Percentiles rank a stretch among this genome's conserved stretches.
Evolutionary conservation across 2,888 invertebrate genomes (phyloP).

Genomic region (Tipula confusa): DNA sequence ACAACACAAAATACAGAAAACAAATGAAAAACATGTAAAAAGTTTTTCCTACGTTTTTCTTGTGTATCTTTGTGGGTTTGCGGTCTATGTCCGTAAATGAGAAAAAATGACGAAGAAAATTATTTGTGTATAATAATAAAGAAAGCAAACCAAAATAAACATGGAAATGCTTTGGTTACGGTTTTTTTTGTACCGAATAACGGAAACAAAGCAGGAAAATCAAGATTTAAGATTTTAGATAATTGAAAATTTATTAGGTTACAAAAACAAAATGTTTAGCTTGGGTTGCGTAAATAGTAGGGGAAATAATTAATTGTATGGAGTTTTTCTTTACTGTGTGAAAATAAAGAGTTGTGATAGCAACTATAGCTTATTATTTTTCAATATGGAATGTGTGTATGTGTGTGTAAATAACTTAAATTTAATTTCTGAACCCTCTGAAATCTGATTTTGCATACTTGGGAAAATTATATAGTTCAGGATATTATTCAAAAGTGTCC

Average conservation of each 20-base stretch:
- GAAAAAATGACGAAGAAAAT: not conserved
- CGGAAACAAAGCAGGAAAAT: slow-evolving; percentile 16
- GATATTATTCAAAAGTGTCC: too few relatives aligned
- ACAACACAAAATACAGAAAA: not conserved
- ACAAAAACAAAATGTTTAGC: not conserved
- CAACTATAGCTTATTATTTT: too few relatives aligned
- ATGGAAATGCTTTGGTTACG: not conserved
- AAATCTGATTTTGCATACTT: too few relatives aligned
- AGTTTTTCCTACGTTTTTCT: not conserved
- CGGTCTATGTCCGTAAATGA: not conserved
- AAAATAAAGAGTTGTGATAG: too few relatives aligned
- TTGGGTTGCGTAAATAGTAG: not conserved
- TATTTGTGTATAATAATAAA: not conserved
- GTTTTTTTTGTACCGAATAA: not conserved
- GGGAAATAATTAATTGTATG: not conserved
- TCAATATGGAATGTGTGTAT: too few relatives aligned
- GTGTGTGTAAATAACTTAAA: too few relatives aligned
- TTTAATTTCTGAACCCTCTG: too few relatives aligned
- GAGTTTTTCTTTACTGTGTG: not conserved
- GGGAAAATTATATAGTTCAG: too few relatives aligned
- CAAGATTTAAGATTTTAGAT: slow-evolving; percentile 6
- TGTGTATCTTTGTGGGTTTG: not conserved
- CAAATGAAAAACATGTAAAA: not conserved
- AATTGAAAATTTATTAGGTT: not conserved
- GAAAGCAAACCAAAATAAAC: not conserved